phyloP scores from a whole-genome alignment of 1,140 invertebrate species.

The Formica selysi region DNA sequence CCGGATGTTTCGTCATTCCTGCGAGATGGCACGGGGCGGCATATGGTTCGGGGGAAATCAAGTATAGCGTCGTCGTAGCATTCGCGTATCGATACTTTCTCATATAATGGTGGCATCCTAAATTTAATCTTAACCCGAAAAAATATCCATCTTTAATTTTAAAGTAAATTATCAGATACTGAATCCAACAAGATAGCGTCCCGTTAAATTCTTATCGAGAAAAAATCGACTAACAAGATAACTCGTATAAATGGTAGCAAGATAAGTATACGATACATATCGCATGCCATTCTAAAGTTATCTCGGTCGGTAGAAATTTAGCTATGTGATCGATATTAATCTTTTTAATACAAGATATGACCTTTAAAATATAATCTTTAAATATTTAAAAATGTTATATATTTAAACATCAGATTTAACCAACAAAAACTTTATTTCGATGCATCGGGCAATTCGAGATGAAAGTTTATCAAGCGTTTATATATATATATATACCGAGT shows the following conservation, averaged over 20 bases:
- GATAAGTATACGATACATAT: neutral
- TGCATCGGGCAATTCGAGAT: neutral
- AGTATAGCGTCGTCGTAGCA: constrained; percentile 40
- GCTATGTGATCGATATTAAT: neutral
- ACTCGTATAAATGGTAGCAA: neutral
- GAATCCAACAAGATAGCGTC: neutral
- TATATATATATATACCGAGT: constrained; percentile 9
- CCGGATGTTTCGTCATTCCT: constrained; percentile 49
- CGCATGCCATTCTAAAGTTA: neutral
- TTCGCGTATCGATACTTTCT: constrained; percentile 21
- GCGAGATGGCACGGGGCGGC: constrained; percentile 5
- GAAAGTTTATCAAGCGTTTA: constrained; percentile 25
- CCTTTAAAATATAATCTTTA: neutral
- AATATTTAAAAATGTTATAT: neutral
- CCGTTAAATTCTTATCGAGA: neutral
- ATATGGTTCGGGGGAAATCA: constrained; percentile 43
- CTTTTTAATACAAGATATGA: neutral
- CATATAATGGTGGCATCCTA: neutral
- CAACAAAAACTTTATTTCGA: neutral
- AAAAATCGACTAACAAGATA: neutral
- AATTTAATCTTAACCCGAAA: constrained; percentile 18
- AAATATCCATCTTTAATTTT: constrained; percentile 9
- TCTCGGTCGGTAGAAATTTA: neutral
- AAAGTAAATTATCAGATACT: neutral
- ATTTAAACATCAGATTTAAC: neutral